Base-by-base conservation (phyloP, 1,140 invertebrate genomes). In the Rhysida immarginata region DNA sequence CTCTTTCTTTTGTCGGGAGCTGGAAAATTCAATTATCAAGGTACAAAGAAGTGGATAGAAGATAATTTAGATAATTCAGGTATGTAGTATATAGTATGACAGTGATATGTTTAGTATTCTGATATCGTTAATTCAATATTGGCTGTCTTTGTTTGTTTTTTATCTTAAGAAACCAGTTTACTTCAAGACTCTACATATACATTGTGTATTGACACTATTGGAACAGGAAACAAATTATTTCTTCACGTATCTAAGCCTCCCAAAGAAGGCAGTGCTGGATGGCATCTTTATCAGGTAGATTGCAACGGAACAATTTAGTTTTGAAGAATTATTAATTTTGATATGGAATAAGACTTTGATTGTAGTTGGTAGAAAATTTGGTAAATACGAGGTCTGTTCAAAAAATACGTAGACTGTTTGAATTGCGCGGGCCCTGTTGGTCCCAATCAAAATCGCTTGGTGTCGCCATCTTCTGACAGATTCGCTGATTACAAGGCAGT, bases 241-340 rank as follows among this genome's bases (percentile, higher is more conserved):
- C 80, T 96, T 66, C 95, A 98, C 72, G 92, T 98, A 0, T 98
- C 95, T 0, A 96, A 97, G 71, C 88, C 89, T 3, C 94, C 95
- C 1, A 87, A 86, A 65, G 85, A 95, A 48, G 87, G 83, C 41
- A 82, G 83, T 1, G 73, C 84, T 1, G 79, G 83, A 26, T 76
- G 78, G 56, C 65, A 76, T 29, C 85, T 92, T 66, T 82, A 81
- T 49, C 79, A 85, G 68, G 76, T 78, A 64, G 61, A 58, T 50
- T 25, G n/a, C n/a, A n/a, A n/a, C n/a, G n/a, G n/a, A n/a, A 35
- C 13, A 42, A 52, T 42, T 58, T 48, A 42, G 51, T 29, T 53
- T 57, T 24, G 24, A 55, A 54, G 8, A 26, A 24, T 26, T 24
- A 21, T 16, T 27, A 23, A 54, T 23, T 54, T 41, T 54, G 24